Conservation (phyloP, 2,113 vertebrate species). For the Tragulus kanchil region DNA sequence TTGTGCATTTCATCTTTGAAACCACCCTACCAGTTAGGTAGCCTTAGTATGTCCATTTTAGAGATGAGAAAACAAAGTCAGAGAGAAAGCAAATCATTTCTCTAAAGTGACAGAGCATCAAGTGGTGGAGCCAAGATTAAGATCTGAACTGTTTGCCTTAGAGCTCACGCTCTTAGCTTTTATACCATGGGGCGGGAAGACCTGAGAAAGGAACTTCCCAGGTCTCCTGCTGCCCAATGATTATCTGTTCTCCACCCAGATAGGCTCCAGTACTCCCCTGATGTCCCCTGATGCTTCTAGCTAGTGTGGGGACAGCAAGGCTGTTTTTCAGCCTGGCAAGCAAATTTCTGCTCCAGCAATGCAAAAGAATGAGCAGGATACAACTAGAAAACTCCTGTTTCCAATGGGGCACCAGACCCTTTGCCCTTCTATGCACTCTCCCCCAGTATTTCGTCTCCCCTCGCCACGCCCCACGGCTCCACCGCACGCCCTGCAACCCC, state of each 20-base stretch:
- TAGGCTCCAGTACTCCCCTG: background rate
- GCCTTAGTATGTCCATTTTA: background rate
- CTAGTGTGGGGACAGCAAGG: background rate
- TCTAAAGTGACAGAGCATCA: background rate
- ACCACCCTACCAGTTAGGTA: background rate
- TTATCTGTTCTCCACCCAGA: background rate
- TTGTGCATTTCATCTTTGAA: background rate
- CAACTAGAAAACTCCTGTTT: conserved; percentile 11
- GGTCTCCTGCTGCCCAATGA: background rate
- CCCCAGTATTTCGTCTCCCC: background rate
- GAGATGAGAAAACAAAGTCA: background rate
- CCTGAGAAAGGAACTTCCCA: background rate
- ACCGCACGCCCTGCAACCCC: no score
- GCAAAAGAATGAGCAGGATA: background rate
- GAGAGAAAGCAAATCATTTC: background rate
- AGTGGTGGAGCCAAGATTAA: background rate
- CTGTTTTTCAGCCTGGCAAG: conserved; percentile 3
- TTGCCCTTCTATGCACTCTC: background rate
- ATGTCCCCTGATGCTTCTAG: background rate
- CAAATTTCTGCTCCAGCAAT: background rate
- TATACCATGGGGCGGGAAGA: rapidly evolving
- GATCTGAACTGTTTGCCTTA: background rate
- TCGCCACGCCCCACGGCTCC: no score
- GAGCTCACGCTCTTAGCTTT: background rate
- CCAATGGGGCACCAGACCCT: background rate